phyloP scores from a whole-genome alignment of 2,113 vertebrate species.

The Aspidoscelis tigris region DNA sequence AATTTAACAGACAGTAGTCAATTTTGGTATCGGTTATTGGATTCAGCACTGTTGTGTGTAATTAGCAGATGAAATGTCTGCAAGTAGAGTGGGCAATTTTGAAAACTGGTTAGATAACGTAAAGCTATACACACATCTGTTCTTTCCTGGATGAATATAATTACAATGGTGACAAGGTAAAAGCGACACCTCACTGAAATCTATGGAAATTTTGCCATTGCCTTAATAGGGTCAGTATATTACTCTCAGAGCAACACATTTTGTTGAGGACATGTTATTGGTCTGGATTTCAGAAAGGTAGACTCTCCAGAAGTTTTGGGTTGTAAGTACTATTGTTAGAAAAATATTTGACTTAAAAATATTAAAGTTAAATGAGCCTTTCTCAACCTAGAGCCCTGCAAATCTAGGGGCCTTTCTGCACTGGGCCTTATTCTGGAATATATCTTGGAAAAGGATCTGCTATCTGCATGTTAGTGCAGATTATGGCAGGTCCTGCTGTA shows the following conservation, averaged over 20 bases:
- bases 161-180: neutral
- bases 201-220: constrained; percentile 2
- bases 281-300: neutral
- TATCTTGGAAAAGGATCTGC: too few relatives aligned
- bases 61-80: constrained; percentile 60
- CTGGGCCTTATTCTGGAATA: too few relatives aligned
- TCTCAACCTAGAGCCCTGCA: too few relatives aligned
- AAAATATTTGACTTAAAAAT: neutral
- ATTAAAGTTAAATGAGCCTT: too few relatives aligned
- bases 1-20: constrained; percentile 61
- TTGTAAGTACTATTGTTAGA: neutral
- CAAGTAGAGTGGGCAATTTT: constrained; percentile 53
- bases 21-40: constrained; percentile 59
- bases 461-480: too few relatives aligned
- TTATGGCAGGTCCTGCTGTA: too few relatives aligned
- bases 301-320: neutral
- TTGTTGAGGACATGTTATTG: neutral
- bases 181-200: constrained; percentile 11
- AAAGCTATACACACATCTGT: constrained; percentile 25
- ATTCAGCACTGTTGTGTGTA: constrained; percentile 58
- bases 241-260: constrained; percentile 10
- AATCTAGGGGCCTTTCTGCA: too few relatives aligned
- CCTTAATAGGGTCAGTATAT: constrained; percentile 31
- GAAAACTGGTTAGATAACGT: constrained; percentile 50
- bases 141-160: constrained; percentile 19